Percentiles rank a stretch among this genome's conserved stretches.
Conservation (phyloP, 2,888 invertebrate species). For the Mythimna pallens region DNA sequence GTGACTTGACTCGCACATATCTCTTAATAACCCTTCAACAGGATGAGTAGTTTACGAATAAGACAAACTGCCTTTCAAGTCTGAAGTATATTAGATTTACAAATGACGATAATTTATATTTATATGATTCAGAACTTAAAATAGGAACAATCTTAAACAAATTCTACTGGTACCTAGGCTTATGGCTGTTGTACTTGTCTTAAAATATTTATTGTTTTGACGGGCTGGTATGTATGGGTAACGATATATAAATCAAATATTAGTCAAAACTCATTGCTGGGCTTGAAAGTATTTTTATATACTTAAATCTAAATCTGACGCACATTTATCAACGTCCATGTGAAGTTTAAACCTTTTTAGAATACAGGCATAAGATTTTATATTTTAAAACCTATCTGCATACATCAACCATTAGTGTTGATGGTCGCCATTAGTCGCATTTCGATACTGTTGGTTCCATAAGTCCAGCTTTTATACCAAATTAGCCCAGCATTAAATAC, state of each 20-base stretch:
- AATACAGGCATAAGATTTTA: background rate
- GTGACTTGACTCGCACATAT: constrained; percentile 10
- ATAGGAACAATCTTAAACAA: constrained; percentile 23
- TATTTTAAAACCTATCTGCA: background rate
- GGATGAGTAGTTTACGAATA: constrained; percentile 30
- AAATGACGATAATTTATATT: constrained; percentile 12
- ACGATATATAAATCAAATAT: constrained; percentile 31
- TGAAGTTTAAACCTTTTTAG: background rate
- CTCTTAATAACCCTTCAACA: constrained; percentile 22
- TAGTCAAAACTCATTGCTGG: constrained; percentile 19
- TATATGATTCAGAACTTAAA: constrained; percentile 45
- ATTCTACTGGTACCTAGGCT: background rate
- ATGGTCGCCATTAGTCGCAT: background rate
- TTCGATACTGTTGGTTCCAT: background rate
- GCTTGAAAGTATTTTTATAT: constrained; percentile 19
- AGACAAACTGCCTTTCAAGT: constrained; percentile 30
- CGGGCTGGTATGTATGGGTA: constrained; percentile 20
- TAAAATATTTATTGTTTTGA: constrained; percentile 39
- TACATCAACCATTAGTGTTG: background rate
- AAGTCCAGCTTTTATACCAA: background rate
- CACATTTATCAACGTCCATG: constrained; percentile 2
- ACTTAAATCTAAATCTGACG: constrained; percentile 23
- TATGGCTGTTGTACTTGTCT: constrained; percentile 16
- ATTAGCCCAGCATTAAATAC: too few relatives aligned
- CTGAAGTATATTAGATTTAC: constrained; percentile 16